These are phyloP conservation scores for Lepidocyrtoides sp. DNA, from an alignment of 2,888 invertebrate species.

Conservation along the genomic window DNA sequence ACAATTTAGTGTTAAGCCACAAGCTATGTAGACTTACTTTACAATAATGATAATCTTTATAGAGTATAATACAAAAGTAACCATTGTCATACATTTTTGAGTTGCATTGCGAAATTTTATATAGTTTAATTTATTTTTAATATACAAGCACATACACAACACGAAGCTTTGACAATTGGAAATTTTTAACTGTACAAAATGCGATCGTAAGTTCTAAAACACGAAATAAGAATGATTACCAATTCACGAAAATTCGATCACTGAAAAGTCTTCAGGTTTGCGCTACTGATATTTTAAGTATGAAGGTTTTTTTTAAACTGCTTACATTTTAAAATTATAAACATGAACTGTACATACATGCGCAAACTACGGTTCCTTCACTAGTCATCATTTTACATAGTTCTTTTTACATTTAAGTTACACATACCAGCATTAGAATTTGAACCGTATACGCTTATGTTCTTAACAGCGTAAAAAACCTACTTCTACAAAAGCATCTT, in stretches of 20 bases:
- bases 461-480: constrained; percentile 55
- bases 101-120: constrained; percentile 64
- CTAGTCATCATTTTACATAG: constrained; percentile 5
- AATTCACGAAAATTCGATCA: constrained; percentile 12
- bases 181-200: background rate
- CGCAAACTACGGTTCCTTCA: constrained; percentile 10
- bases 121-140: background rate
- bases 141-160: constrained; percentile 4
- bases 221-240: constrained; percentile 28
- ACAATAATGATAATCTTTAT: background rate
- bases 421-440: constrained; percentile 21
- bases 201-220: constrained; percentile 41
- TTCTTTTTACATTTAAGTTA: constrained; percentile 43
- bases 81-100: constrained; percentile 38
- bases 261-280: background rate
- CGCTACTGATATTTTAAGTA: background rate
- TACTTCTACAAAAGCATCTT: constrained; percentile 35
- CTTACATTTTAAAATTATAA: constrained; percentile 11
- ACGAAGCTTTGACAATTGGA: constrained; percentile 11
- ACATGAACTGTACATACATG: constrained; percentile 23
- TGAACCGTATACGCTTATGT: constrained; percentile 55
- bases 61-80: constrained; percentile 38
- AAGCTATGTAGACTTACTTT: constrained; percentile 5
- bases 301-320: background rate
- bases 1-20: background rate